Evolutionary conservation across 2,797 vertebrate genomes (phyloP).

Genomic region (Sebastes minor): DNA sequence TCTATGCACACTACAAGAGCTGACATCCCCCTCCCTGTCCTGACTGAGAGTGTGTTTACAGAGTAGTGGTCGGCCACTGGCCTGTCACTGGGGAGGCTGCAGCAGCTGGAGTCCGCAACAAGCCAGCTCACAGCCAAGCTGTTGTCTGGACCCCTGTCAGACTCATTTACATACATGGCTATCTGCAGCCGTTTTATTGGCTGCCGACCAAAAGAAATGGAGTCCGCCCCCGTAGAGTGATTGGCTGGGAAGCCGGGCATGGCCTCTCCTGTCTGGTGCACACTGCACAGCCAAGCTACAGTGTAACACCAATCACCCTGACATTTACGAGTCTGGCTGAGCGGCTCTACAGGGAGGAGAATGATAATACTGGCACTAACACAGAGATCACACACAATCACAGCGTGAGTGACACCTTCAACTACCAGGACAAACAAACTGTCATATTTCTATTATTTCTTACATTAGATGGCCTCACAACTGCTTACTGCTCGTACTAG

Average conservation of each 20-base stretch:
- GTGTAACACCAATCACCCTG: conserved; percentile 48
- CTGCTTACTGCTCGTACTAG: neutral
- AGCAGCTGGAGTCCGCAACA: conserved; percentile 30
- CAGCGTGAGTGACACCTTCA: neutral
- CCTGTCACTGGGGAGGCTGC: conserved; percentile 6
- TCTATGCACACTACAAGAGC: conserved; percentile 2
- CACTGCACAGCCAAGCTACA: conserved; percentile 41
- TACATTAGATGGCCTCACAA: neutral
- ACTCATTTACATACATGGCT: conserved; percentile 51
- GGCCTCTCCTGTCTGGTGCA: conserved; percentile 28
- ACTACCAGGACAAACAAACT: neutral
- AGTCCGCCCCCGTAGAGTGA: conserved; percentile 36
- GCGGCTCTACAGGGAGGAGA: conserved; percentile 8
- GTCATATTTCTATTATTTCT: neutral
- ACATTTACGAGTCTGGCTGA: conserved; percentile 51
- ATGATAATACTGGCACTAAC: conserved; percentile 7
- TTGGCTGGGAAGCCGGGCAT: conserved; percentile 39
- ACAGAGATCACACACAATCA: neutral
- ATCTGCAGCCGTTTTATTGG: conserved; percentile 55
- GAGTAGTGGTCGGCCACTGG: conserved; percentile 1
- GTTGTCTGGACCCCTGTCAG: conserved; percentile 1
- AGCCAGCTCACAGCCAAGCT: conserved; percentile 9
- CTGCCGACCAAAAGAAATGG: conserved; percentile 39
- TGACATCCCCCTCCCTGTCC: conserved; percentile 26
- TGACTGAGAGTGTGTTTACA: neutral